A percentile compares a stretch with the other conserved stretches of the same genome.
phyloP scores from a whole-genome alignment of 2,888 invertebrate species.

The Trypoxylon attenuatum region DNA sequence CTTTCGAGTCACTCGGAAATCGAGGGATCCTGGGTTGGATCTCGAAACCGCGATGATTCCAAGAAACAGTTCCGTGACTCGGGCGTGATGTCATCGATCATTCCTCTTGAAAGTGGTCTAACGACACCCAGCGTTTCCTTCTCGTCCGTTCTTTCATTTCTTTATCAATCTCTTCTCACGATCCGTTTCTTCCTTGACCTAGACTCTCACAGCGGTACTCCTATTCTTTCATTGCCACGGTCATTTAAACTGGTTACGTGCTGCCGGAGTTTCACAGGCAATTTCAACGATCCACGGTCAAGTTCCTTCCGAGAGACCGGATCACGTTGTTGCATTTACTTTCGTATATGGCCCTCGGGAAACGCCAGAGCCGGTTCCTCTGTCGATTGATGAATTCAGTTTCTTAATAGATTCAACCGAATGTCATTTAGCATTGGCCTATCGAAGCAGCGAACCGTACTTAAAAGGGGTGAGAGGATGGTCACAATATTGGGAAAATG shows the following conservation, averaged over 20 bases:
- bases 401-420: not conserved
- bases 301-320: no score
- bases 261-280: not conserved
- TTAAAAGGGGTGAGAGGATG: slow-evolving; percentile 54
- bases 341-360: no score
- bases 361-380: no score
- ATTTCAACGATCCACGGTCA: no score
- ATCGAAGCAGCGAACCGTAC: slow-evolving; percentile 31
- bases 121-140: not conserved
- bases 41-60: no score
- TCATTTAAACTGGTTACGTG: slow-evolving; percentile 2
- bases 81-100: not conserved
- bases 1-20: no score
- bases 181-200: slow-evolving; percentile 4
- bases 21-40: no score
- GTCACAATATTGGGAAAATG: slow-evolving; percentile 55
- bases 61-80: no score
- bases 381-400: not conserved
- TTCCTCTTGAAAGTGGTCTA: not conserved
- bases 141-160: no score
- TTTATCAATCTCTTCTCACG: no score
- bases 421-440: slow-evolving; percentile 36
- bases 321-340: no score
- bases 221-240: slow-evolving; percentile 1
- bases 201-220: not conserved